Conservation (phyloP, 64 coral and sea anemone genomes). For the Acropora yongei region DNA sequence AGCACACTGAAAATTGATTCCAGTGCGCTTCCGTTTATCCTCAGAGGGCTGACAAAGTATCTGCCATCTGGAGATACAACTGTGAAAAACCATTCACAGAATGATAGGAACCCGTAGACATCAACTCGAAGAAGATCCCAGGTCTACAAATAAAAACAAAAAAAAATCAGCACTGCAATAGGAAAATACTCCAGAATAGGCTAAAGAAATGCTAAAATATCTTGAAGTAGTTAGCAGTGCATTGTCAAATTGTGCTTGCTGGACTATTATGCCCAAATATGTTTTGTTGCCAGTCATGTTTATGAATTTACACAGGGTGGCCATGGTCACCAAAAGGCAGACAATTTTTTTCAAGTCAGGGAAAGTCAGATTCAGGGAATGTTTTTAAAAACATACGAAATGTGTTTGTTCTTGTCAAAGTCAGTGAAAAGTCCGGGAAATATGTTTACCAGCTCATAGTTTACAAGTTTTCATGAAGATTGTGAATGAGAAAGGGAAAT, state of each 20-base stretch:
- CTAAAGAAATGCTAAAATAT: neutral
- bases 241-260: neutral
- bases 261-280: neutral
- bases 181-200: neutral
- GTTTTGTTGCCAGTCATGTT: conserved; percentile 5
- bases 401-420: neutral
- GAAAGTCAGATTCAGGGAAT: neutral
- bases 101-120: conserved; percentile 35
- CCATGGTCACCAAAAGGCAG: neutral
- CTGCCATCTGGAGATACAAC: conserved; percentile 33
- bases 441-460: conserved; percentile 7
- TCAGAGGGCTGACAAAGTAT: conserved; percentile 59
- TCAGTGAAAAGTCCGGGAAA: neutral
- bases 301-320: neutral
- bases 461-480: conserved; percentile 3
- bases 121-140: conserved; percentile 55
- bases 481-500: conserved; percentile 15
- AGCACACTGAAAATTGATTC: conserved; percentile 69
- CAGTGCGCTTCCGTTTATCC: conserved; percentile 59
- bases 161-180: neutral
- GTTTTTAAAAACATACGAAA: neutral
- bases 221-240: neutral
- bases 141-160: conserved; percentile 33
- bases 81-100: conserved; percentile 54
- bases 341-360: neutral